Base-by-base conservation (phyloP, 1,140 invertebrate species). In the Ostrea denselamellosa region DNA sequence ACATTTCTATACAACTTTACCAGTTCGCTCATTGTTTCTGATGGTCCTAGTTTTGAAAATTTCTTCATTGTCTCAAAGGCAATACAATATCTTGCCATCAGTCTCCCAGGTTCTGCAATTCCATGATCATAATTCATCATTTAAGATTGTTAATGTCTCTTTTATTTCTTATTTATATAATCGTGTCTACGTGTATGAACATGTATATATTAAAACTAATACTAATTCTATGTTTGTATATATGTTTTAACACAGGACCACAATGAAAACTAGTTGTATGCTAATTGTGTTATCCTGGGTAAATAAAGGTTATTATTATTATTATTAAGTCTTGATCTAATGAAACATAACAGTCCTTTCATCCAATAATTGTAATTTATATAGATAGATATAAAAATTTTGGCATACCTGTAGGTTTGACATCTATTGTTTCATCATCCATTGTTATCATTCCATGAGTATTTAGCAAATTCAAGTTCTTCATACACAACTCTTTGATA, bases 61-160 rank as follows among this genome's bases (percentile, higher is more conserved):
- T 92, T 92, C 85, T 96, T 96, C 96, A 97, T 96, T 0, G 96
- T 97, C 86, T 96, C 95, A 92, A 96, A 96, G 19, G 95, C 95
- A 28, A 97, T 93, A 90, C 96, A 97, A 93, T 96, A 96, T 85
- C 95, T 95, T 1, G 96, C 96, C 96, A 97, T 97, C 65, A 97
- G 92, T 85, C 93, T 93, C 3, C 96, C 96, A 58, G 90, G 92
- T 7, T 93, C 94, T 94, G 90, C n/a, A 90, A 91, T 44, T 44
- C 34, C 0, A 62, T 62, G 56, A 62, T 19, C 17, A 62, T 19
- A 62, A 62, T 44, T 44, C 34, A 44, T 44, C 56, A 58, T 58
- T 62, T n/a, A 62, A 62, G n/a, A n/a, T n/a, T n/a, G n/a, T n/a
- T n/a, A n/a, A n/a, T n/a, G n/a, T n/a, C n/a, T n/a, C n/a, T n/a